phyloP scores from a whole-genome alignment of 2,113 vertebrate species.

The Cyanocitta stelleri region DNA sequence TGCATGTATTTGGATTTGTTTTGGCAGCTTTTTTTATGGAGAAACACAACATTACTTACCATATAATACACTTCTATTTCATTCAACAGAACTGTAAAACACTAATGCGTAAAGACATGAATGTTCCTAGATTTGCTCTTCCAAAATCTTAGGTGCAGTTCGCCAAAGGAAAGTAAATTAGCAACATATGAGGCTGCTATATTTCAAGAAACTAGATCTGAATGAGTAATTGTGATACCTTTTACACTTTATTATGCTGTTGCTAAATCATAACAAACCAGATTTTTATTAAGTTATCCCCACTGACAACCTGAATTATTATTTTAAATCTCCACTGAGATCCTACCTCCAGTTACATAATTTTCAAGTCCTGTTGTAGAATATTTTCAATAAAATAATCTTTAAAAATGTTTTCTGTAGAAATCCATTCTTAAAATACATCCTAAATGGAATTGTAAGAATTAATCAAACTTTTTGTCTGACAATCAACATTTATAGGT shows the following conservation, averaged over 20 bases:
- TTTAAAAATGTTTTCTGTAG: slow-evolving; percentile 43
- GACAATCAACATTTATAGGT: slow-evolving; percentile 25
- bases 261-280: slow-evolving; percentile 17
- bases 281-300: neutral
- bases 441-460: slow-evolving; percentile 39
- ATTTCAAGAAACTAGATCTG: neutral
- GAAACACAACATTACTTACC: neutral
- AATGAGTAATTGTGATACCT: neutral
- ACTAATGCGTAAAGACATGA: neutral
- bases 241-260: neutral
- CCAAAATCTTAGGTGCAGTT: neutral
- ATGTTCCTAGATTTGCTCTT: neutral
- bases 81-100: neutral
- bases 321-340: slow-evolving; percentile 39
- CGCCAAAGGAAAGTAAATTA: neutral
- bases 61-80: neutral
- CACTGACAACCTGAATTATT: slow-evolving; percentile 31
- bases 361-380: slow-evolving; percentile 8
- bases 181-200: neutral
- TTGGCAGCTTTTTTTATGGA: slow-evolving; percentile 29
- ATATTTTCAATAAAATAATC: slow-evolving; percentile 23
- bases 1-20: neutral
- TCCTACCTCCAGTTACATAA: neutral
- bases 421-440: slow-evolving; percentile 25
- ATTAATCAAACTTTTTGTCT: slow-evolving; percentile 52